phyloP scores from a whole-genome alignment of 2,113 vertebrate genomes.

The Spilogale gracilis region DNA sequence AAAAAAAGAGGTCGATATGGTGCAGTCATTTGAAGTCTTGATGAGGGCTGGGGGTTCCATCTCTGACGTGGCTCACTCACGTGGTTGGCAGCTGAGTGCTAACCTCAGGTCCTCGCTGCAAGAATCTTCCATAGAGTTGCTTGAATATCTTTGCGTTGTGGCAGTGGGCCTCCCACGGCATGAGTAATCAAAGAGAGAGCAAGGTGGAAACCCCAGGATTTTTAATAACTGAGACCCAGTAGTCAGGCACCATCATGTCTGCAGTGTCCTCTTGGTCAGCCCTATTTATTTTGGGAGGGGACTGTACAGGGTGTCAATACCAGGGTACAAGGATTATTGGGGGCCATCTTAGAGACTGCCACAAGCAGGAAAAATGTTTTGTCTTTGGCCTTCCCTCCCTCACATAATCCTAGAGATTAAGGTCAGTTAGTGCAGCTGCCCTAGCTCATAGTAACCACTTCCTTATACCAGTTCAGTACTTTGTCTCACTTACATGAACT shows the following conservation, averaged over 20 bases:
- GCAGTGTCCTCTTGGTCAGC: neutral
- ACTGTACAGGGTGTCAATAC: neutral
- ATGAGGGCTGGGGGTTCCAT: neutral
- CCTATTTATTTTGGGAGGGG: neutral
- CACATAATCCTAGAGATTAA: constrained; percentile 7
- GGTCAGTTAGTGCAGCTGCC: neutral
- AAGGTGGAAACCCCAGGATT: neutral
- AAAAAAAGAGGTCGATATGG: neutral
- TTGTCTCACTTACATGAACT: neutral
- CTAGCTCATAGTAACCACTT: neutral
- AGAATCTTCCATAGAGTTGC: neutral
- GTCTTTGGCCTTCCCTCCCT: neutral
- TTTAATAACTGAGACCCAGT: constrained; percentile 12
- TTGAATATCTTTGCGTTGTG: neutral
- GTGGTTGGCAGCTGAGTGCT: neutral
- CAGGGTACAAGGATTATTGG: neutral
- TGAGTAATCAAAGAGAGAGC: neutral
- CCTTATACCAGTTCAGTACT: neutral
- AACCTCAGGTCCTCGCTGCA: neutral
- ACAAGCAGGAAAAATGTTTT: neutral
- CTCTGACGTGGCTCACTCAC: neutral
- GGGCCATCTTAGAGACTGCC: neutral
- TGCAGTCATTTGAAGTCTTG: neutral
- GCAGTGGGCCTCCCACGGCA: neutral
- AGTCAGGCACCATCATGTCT: neutral